Conservation (phyloP, 1,140 invertebrate species). For the Gryon sp. region DNA sequence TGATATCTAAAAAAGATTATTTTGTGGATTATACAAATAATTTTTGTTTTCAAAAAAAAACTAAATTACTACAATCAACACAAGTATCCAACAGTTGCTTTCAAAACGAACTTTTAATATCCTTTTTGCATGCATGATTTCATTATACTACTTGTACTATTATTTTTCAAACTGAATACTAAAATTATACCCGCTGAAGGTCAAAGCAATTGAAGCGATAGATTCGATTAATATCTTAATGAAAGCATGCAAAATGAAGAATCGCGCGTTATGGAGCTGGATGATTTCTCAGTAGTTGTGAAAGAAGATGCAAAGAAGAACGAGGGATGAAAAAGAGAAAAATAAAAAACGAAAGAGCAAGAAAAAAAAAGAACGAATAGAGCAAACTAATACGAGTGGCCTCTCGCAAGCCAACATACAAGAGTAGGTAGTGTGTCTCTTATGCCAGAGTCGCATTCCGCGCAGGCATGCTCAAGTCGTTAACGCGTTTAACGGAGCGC, state of each 20-base stretch:
- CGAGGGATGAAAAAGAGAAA: slow-evolving; percentile 53
- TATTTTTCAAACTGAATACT: too few species aligned
- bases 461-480: slow-evolving; percentile 58
- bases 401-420: slow-evolving; percentile 21
- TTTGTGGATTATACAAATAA: too few species aligned
- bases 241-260: not conserved
- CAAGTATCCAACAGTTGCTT: too few species aligned
- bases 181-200: too few species aligned
- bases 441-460: slow-evolving; percentile 58
- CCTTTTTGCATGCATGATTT: too few species aligned
- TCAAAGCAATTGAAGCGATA: too few species aligned
- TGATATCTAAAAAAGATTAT: too few species aligned
- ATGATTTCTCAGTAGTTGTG: slow-evolving; percentile 2
- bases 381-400: slow-evolving; percentile 36
- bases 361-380: too few species aligned
- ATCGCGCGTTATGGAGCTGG: not conserved
- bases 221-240: not conserved
- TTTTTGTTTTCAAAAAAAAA: too few species aligned
- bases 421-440: slow-evolving; percentile 32
- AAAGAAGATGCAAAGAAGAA: slow-evolving; percentile 31
- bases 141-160: too few species aligned
- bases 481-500: slow-evolving; percentile 72
- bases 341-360: too few species aligned
- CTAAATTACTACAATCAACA: not conserved
- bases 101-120: too few species aligned